These are phyloP conservation scores for Odontocolon sp. DNA, from an alignment of 2,888 invertebrate genomes.

Conservation along the genomic window DNA sequence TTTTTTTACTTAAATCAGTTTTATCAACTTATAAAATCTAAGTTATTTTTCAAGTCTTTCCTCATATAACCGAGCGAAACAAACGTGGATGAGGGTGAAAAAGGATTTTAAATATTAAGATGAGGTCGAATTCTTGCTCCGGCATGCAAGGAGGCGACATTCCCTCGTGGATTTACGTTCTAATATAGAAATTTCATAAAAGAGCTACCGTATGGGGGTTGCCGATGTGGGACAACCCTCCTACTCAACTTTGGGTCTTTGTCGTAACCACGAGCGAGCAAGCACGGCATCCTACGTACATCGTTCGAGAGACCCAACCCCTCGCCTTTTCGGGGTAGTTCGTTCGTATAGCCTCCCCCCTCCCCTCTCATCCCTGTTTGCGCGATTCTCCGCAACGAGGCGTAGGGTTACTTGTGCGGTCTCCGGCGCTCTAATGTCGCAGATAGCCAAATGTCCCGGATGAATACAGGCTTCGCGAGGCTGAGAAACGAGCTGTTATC, in stretches of 20 bases:
- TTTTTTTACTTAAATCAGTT: constrained; percentile 1
- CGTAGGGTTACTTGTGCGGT: constrained; percentile 38
- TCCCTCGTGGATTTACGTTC: constrained; percentile 59
- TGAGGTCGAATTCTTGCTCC: constrained; percentile 48
- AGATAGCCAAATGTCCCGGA: constrained; percentile 73
- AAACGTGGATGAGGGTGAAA: background rate
- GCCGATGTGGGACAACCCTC: constrained; percentile 23
- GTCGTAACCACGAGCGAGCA: constrained; percentile 30
- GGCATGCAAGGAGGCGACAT: constrained; percentile 42
- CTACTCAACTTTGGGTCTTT: constrained; percentile 34
- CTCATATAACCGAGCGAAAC: background rate
- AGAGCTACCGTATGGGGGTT: constrained; percentile 36
- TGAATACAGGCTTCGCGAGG: constrained; percentile 63
- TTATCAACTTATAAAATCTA: background rate
- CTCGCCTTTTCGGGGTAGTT: constrained; percentile 28
- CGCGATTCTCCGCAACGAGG: constrained; percentile 38
- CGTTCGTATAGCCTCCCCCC: constrained; percentile 30
- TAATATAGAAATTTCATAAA: constrained; percentile 68
- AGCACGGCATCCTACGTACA: constrained; percentile 27
- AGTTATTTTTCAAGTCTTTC: constrained; percentile 19
- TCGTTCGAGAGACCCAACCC: constrained; percentile 49
- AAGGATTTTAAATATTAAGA: constrained; percentile 45
- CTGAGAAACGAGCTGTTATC: constrained; percentile 66
- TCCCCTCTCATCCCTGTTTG: constrained; percentile 55
- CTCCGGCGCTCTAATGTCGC: constrained; percentile 64